A percentile compares a stretch with the other conserved stretches of the same genome.
These are phyloP conservation scores for Nipponacmea schrenckii DNA, from an alignment of 2,888 invertebrate species.

Conservation along the genomic window DNA sequence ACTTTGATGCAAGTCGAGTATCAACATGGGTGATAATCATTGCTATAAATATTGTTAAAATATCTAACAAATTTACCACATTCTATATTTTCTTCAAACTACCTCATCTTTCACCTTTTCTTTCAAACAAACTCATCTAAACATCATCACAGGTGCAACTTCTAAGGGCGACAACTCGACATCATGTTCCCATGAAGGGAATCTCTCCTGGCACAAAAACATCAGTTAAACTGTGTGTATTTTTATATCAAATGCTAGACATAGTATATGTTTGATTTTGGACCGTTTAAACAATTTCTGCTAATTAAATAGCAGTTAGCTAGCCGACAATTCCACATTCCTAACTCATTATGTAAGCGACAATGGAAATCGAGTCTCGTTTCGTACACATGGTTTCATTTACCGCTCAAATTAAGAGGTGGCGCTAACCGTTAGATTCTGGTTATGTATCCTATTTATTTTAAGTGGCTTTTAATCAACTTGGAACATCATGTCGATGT, in stretches of 20 bases:
- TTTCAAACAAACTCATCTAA: neutral
- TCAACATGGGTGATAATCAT: too few relatives aligned
- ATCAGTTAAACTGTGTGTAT: neutral
- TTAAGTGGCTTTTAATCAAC: conserved; percentile 8
- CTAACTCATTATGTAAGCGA: neutral
- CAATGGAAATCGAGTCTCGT: conserved; percentile 6
- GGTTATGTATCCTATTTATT: conserved; percentile 8
- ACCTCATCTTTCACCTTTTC: neutral
- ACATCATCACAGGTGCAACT: neutral
- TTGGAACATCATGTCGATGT: conserved; percentile 7
- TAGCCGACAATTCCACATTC: conserved; percentile 6
- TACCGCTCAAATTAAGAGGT: conserved; percentile 8
- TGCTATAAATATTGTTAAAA: too few relatives aligned
- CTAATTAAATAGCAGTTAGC: neutral
- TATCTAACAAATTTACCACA: too few relatives aligned
- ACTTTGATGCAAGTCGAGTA: too few relatives aligned
- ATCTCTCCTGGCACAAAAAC: neutral
- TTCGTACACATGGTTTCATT: conserved; percentile 3
- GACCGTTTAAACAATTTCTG: neutral
- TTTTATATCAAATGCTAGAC: neutral
- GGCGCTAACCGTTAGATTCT: conserved; percentile 1
- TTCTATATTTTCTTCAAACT: neutral
- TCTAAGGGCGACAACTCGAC: conserved; percentile 5
- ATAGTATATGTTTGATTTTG: conserved; percentile 2
- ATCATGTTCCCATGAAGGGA: conserved; percentile 1